phyloP scores from a whole-genome alignment of 2,797 vertebrate species.

The Squalus acanthias region DNA sequence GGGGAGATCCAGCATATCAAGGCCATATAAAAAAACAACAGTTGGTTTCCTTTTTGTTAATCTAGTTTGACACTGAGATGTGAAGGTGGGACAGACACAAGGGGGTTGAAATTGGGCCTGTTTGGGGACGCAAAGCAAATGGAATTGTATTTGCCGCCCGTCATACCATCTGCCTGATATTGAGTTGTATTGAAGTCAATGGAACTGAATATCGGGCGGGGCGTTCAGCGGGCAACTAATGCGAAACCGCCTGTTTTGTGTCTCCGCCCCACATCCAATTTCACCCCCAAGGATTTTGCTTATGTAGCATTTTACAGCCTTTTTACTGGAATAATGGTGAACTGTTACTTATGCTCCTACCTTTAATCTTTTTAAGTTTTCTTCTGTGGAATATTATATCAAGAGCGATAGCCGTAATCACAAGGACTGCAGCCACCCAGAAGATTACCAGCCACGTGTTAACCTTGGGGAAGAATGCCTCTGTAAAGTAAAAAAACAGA shows the following conservation, averaged over 20 bases:
- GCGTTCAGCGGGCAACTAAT: no score
- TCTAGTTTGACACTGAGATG: background rate
- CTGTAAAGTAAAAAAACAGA: background rate
- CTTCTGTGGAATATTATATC: background rate
- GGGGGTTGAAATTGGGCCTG: background rate
- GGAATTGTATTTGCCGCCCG: background rate
- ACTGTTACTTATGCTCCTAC: background rate
- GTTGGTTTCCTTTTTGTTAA: background rate
- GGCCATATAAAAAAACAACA: background rate
- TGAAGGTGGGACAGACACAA: background rate
- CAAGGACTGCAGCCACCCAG: no score
- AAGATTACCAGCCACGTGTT: background rate
- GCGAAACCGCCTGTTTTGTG: background rate
- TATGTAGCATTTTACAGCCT: background rate
- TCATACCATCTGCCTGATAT: background rate
- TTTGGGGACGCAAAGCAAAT: background rate
- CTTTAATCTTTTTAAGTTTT: background rate
- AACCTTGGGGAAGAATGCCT: background rate
- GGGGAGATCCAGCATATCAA: background rate
- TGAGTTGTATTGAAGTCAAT: background rate
- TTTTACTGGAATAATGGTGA: background rate
- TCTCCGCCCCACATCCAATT: background rate
- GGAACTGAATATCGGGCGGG: no score
- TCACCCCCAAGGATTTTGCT: background rate
- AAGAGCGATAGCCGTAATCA: background rate